phyloP scores from a whole-genome alignment of 2,888 invertebrate species.

The Andrena marginata region DNA sequence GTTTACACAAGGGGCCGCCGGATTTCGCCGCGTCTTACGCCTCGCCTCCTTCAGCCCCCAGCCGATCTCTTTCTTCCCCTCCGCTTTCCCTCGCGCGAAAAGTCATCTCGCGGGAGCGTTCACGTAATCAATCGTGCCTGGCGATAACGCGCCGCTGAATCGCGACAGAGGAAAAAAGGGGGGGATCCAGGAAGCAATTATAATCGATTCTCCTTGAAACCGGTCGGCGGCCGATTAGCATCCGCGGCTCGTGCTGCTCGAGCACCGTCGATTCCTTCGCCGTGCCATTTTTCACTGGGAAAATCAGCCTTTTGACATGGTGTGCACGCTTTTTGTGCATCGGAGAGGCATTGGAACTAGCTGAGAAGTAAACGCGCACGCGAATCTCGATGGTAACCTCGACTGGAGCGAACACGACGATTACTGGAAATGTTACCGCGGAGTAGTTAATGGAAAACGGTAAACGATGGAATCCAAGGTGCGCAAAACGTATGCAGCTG shows the following conservation, averaged over 20 bases:
- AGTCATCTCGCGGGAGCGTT: conserved; percentile 13
- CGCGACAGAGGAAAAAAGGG: not conserved
- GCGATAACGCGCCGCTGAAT: conserved; percentile 16
- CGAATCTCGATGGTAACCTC: conserved; percentile 1
- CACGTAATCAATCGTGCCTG: conserved; percentile 20
- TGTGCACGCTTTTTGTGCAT: not conserved
- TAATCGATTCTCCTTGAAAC: conserved; percentile 26
- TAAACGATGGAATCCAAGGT: no score
- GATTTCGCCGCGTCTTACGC: conserved; percentile 32
- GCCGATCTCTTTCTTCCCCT: not conserved
- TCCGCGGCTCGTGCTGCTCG: not conserved
- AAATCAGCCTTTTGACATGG: not conserved
- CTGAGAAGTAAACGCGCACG: conserved; percentile 6
- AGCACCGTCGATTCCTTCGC: not conserved
- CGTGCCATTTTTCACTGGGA: not conserved
- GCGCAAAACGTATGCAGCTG: no score
- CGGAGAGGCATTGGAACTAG: not conserved
- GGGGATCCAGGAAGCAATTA: conserved; percentile 15
- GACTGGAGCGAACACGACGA: not conserved
- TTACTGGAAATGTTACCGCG: no score
- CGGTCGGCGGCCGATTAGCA: conserved; percentile 13
- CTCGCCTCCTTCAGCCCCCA: not conserved
- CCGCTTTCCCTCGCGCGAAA: conserved; percentile 6
- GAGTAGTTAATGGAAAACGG: no score
- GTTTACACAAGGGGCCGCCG: conserved; percentile 53